Evolutionary conservation across 2,888 invertebrate genomes (phyloP).

Genomic region (Thysanoteuthis rhombus): DNA sequence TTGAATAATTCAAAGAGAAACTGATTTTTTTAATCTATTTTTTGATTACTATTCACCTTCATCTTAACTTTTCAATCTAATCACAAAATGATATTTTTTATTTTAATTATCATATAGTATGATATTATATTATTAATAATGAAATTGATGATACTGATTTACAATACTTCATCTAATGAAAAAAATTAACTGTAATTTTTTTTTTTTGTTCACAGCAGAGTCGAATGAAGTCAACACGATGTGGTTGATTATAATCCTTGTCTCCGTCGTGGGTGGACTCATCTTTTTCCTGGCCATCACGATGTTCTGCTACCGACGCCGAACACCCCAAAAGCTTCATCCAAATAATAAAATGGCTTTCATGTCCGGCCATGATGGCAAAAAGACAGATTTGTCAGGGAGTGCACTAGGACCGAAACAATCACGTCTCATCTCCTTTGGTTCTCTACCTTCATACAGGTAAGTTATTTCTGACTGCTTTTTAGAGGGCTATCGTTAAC

Average conservation of each 20-base stretch:
- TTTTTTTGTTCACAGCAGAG: constrained; percentile 38
- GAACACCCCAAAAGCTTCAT: constrained; percentile 19
- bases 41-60: too few relatives aligned
- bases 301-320: constrained; percentile 67
- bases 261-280: constrained; percentile 66
- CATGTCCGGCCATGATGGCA: not conserved
- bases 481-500: too few relatives aligned
- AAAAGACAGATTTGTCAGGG: not conserved
- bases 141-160: too few relatives aligned
- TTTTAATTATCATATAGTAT: too few relatives aligned
- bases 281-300: constrained; percentile 66
- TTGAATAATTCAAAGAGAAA: too few relatives aligned
- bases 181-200: not conserved
- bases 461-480: constrained; percentile 40
- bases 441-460: constrained; percentile 68
- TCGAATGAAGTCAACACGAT: constrained; percentile 64
- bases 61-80: too few relatives aligned
- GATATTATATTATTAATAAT: too few relatives aligned
- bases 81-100: too few relatives aligned
- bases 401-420: not conserved
- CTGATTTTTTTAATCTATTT: too few relatives aligned
- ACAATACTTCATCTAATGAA: too few relatives aligned
- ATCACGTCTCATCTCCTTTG: constrained; percentile 65
- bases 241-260: constrained; percentile 67
- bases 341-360: constrained; percentile 17